A percentile compares a stretch with the other conserved stretches of the same genome.
These are phyloP conservation scores for Catalaphyllia jardinei DNA, from an alignment of 64 coral and sea anemone species.

Conservation along the genomic window DNA sequence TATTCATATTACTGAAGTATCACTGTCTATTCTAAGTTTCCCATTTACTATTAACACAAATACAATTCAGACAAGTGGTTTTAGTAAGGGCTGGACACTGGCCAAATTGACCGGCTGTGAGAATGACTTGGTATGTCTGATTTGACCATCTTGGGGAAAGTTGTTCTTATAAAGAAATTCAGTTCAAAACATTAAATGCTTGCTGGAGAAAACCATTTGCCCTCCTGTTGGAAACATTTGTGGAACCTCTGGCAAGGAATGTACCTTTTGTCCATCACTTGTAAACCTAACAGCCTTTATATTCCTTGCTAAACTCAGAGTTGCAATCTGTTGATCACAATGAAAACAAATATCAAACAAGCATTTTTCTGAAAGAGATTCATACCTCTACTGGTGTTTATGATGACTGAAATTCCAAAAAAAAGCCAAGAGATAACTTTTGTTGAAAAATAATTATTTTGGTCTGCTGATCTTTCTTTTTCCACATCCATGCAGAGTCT, in stretches of 20 bases:
- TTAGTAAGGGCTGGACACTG: too few species aligned
- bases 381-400: too few species aligned
- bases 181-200: too few species aligned
- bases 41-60: too few species aligned
- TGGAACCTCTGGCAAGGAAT: not conserved
- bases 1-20: too few species aligned
- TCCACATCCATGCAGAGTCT: too few species aligned
- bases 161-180: too few species aligned
- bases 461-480: too few species aligned
- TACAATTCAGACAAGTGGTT: not conserved
- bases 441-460: not conserved
- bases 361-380: too few species aligned
- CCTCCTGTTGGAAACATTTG: not conserved
- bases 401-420: too few species aligned
- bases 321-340: constrained; percentile 63
- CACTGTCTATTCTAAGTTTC: too few species aligned
- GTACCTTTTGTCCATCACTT: constrained; percentile 83
- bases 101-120: not conserved
- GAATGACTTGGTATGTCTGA: not conserved
- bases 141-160: too few species aligned
- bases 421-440: not conserved
- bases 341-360: not conserved
- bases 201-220: not conserved
- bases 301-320: constrained; percentile 88
- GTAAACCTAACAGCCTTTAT: constrained; percentile 93